Base-by-base conservation (phyloP, 2,797 vertebrate genomes). In the Alosa sapidissima region DNA sequence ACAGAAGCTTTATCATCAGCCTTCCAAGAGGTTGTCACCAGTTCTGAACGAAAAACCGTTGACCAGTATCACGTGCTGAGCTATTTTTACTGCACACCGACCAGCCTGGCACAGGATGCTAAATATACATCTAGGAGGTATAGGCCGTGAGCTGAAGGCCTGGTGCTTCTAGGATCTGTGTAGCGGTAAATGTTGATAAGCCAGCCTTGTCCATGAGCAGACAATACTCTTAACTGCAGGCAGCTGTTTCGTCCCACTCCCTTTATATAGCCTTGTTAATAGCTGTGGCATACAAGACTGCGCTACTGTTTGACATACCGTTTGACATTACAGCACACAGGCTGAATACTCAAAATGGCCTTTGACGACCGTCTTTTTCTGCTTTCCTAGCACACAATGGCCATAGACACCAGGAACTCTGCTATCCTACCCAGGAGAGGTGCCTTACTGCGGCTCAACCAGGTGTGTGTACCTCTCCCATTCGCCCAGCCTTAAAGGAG, bases 321-420 rank as follows among this genome's bases (percentile, higher is more conserved):
- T 65, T 11, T 28, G 6, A 8, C 24, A 65, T 55, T 55, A 16
- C 54, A 55, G 2, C 16, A 58, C 16, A 33, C 62, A 62, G 21
- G 9, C 16, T 62, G 21, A 24, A 62, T 19, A 21, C 54, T 19
- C 13, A 72, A 33, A 28, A 68, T 47, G 21, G 6, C 36, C 6
- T 1, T 1, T 47, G 41, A 78, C 1, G 16, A 21, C 72, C 8
- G 2, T 19, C 41, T 60, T 16, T 82, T 2, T 33, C 0, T 55
- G 6, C 0, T 8, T 24, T 48, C 8, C 83, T 89, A 99, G 98
- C 98, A 99, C 24, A 94, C 97, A 0, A 95, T 99, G 96, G 94
- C 97, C 0, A 87, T 99, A 0, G 98, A 99, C 92, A 97, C 97
- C 0, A 96, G 98, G 86, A 99, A 98, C 87, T 98, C 98, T 13